Percentiles rank a stretch among this genome's conserved stretches.
Conservation (phyloP, 2,797 vertebrate genomes). For the Threskiornis aethiopicus region DNA sequence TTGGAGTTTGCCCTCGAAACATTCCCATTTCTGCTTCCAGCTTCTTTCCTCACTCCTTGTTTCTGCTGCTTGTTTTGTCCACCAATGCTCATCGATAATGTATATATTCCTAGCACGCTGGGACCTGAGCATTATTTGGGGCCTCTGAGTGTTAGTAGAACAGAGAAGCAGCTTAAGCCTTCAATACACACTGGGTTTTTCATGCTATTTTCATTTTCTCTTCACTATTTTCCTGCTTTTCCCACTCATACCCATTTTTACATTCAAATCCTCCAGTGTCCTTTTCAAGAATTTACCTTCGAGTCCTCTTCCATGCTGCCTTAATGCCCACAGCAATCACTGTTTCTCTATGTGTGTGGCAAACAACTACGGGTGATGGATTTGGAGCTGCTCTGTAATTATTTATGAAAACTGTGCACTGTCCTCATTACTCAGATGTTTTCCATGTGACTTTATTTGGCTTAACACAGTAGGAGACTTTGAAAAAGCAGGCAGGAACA, state of each 20-base stretch:
- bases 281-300: not conserved
- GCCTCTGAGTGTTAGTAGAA: not conserved
- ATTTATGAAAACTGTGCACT: conserved; percentile 53
- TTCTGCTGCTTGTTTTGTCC: not conserved
- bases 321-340: not conserved
- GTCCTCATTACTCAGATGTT: conserved; percentile 56
- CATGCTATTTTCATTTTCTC: not conserved
- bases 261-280: not conserved
- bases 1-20: not conserved
- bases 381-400: conserved; percentile 54
- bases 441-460: conserved; percentile 32
- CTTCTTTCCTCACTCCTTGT: not conserved
- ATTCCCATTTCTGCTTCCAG: not conserved
- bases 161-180: not conserved
- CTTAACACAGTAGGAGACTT: conserved; percentile 1
- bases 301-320: not conserved
- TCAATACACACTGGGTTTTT: not conserved
- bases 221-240: not conserved
- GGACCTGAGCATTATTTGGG: not conserved
- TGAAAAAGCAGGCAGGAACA: not conserved
- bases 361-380: conserved; percentile 14
- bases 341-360: not conserved
- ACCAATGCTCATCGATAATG: not conserved
- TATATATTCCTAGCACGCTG: not conserved
- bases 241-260: not conserved